Base-by-base conservation (phyloP, 2,888 invertebrate species). In the Hecatera dysodea region DNA sequence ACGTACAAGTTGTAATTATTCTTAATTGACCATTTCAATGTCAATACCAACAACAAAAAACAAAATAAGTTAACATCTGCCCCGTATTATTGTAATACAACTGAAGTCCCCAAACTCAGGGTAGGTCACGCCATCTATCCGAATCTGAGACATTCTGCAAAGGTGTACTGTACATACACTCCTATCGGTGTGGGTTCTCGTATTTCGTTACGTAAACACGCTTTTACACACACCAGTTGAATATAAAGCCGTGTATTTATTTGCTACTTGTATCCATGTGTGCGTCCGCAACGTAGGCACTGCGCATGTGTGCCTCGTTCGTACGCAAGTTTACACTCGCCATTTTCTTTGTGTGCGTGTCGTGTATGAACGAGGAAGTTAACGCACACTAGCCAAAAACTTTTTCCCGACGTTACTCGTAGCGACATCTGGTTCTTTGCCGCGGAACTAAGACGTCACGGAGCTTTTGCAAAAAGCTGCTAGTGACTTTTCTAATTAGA, bases 371-470 rank as follows among this genome's bases (percentile, higher is more conserved):
- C 82, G 83, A 83, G 80, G 76, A 88, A 83, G 83, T 85, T 84
- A 83, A 85, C 90, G 80, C 90, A 91, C 90, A 90, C 89, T 72
- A 77, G 81, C 82, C 86, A 88, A 89, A 89, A 88, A 85, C 72
- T 73, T 91, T 91, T 90, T 87, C 88, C 86, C 81, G 86, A 90
- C 87, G 89, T 52, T 81, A 88, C 91, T 75, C 36, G 87, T 92
- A 92, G 91, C 94, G 95, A 89, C 95, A 95, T 95, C 95, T 96
- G 90, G 90, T 88, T 70, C 19, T 50, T 63, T 57, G 76, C 50
- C 42, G 68, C 56, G 63, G 87, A 93, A 95, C 89, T 74, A 89
- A 79, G 80, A 79, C 61, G 76, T 55, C 36, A 87, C 89, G 84
- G 61, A 70, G 75, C 76, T 87, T 76, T 73, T 80, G 89, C 80